Evolutionary conservation across 2,113 vertebrate species (phyloP), one percentile per base, ranked within the genome.

Genomic region (Ammodytes marinus): DNA sequence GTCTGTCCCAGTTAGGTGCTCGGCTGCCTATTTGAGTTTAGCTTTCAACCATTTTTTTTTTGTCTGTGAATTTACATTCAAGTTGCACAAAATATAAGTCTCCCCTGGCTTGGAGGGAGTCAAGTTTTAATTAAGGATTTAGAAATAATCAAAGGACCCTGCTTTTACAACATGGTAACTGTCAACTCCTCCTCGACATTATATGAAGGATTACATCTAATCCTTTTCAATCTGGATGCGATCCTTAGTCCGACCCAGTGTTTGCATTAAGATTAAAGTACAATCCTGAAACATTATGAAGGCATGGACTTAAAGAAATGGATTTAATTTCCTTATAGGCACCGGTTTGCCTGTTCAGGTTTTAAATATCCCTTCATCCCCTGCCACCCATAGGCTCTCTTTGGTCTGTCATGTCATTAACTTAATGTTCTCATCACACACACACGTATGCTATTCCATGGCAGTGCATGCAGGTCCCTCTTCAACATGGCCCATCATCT

Each of bases 121-220:
- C 52, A 35, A 55, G 49, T 81, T 87, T 87, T 83, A 82, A 86
- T 81, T 79, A 77, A 81, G 55, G 74, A 78, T 86, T 84, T 77
- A 42, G 71, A 77, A 76, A 61, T 66, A 80, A 87, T 78, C 70
- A 74, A 78, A 80, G n/a, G 19, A 49, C 39, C 15, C 65, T 65
- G n/a, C 55, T 63, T 12, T n/a, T 58, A 53, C 45, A 46, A 73
- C 54, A 55, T 59, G 8, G 64, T 79, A 79, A 60, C 76, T 78
- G 52, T 57, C 55, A 57, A 72, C 80, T 82, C 86, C 47, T 83
- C 59, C 83, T 76, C 88, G 72, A 93, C 76, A 86, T 90, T 86
- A 84, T 80, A 84, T 73, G 61, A 79, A 77, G 88, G 86, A 92
- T 94, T 90, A 91, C 54, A 79, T 89, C 27, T 91, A 91, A 94